These are phyloP conservation scores for Caradrina kadenii DNA, from an alignment of 2,888 invertebrate species.

Conservation along the genomic window DNA sequence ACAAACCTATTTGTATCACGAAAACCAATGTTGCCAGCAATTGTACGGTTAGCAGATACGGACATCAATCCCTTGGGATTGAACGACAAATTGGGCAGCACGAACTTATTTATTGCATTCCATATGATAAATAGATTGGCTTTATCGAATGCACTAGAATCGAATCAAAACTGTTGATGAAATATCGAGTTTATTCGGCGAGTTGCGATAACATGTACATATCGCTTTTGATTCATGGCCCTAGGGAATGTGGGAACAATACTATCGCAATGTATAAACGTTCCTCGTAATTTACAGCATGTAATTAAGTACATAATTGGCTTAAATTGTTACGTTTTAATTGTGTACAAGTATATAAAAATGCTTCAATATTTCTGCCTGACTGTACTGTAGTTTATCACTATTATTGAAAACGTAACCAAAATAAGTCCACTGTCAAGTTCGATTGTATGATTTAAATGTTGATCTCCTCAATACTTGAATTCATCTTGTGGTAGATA, in stretches of 20 bases:
- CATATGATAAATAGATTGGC: slow-evolving; percentile 41
- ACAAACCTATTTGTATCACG: slow-evolving; percentile 35
- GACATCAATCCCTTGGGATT: slow-evolving; percentile 47
- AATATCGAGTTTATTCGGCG: slow-evolving; percentile 28
- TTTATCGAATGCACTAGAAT: slow-evolving; percentile 42
- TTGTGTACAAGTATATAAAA: background rate
- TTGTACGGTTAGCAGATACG: slow-evolving; percentile 39
- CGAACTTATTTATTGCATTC: slow-evolving; percentile 49
- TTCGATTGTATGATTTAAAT: background rate
- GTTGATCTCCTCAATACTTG: background rate
- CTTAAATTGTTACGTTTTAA: slow-evolving; percentile 6
- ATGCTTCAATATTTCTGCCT: background rate
- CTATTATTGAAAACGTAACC: no score
- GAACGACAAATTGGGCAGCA: slow-evolving; percentile 52
- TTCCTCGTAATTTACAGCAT: slow-evolving; percentile 8
- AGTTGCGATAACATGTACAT: slow-evolving; percentile 19
- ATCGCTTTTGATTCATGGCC: slow-evolving; percentile 25
- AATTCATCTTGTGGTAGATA: background rate
- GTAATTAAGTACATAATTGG: slow-evolving; percentile 1
- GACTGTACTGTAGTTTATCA: background rate
- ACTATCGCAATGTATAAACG: slow-evolving; percentile 14
- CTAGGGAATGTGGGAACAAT: slow-evolving; percentile 22
- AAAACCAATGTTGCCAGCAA: slow-evolving; percentile 35
- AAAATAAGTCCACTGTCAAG: background rate
- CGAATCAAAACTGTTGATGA: slow-evolving; percentile 39